Percentiles rank a stretch among this genome's conserved stretches.
Conservation (phyloP, 2,797 vertebrate genomes). For the Otolemur crassicaudatus region DNA sequence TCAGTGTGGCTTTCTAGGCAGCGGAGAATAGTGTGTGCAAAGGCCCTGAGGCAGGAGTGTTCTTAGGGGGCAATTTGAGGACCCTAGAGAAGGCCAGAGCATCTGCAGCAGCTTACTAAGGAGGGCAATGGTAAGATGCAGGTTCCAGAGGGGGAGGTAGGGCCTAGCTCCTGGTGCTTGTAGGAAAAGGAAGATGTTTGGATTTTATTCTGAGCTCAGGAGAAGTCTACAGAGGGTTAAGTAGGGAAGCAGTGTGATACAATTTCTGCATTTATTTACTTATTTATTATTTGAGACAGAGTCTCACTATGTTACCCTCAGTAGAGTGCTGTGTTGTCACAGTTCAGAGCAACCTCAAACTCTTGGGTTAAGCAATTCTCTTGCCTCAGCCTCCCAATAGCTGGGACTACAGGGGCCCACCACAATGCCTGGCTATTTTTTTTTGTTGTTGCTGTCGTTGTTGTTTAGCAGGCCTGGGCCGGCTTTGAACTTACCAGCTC, state of each 20-base stretch:
- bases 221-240: background rate
- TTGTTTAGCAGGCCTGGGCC: no score
- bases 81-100: background rate
- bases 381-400: no score
- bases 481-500: no score
- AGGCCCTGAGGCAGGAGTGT: background rate
- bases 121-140: background rate
- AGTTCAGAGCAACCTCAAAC: no score
- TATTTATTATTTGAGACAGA: no score
- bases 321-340: no score
- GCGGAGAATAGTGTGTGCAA: background rate
- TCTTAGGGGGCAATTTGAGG: background rate
- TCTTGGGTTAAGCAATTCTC: no score
- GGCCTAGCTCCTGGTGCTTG: background rate
- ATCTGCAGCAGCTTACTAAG: background rate
- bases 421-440: no score
- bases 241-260: background rate
- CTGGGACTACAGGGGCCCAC: no score
- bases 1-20: background rate
- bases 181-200: background rate
- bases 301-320: no score
- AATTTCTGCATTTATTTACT: background rate
- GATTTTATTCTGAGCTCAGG: background rate
- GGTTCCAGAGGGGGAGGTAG: background rate
- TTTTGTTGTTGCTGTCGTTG: no score